phyloP scores from a whole-genome alignment of 1,140 invertebrate species.

The Tetraneura akinire region DNA sequence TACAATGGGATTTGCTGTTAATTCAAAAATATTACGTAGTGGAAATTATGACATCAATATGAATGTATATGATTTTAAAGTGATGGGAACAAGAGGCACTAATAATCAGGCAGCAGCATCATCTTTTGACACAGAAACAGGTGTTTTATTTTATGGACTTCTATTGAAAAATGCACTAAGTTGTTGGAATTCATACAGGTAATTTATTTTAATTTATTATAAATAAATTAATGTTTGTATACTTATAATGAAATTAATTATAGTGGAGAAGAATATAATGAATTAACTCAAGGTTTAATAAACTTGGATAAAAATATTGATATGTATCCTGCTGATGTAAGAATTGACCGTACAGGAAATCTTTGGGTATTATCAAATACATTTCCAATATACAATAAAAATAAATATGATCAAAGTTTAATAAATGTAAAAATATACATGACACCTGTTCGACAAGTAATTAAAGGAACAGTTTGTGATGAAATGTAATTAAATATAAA shows the following conservation, averaged over 20 bases:
- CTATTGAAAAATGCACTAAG: slow-evolving; percentile 76
- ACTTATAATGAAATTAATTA: slow-evolving; percentile 56
- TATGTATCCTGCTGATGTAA: slow-evolving; percentile 76
- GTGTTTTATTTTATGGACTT: slow-evolving; percentile 73
- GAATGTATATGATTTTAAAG: slow-evolving; percentile 68
- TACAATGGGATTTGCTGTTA: slow-evolving; percentile 69
- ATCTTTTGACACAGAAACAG: slow-evolving; percentile 70
- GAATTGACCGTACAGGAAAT: slow-evolving; percentile 71
- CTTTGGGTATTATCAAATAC: slow-evolving; percentile 75
- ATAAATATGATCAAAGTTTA: slow-evolving; percentile 65
- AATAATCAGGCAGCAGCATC: slow-evolving; percentile 73
- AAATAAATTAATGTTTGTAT: neutral
- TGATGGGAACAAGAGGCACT: slow-evolving; percentile 68
- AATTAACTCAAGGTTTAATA: slow-evolving; percentile 61
- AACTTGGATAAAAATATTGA: slow-evolving; percentile 70
- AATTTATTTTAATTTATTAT: neutral
- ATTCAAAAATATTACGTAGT: slow-evolving; percentile 70
- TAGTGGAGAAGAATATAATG: slow-evolving; percentile 57
- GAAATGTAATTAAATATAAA: slow-evolving; percentile 53
- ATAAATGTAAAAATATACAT: slow-evolving; percentile 74
- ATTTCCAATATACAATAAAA: slow-evolving; percentile 71
- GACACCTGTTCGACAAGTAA: slow-evolving; percentile 67
- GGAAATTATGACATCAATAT: slow-evolving; percentile 60
- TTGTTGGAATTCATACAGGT: slow-evolving; percentile 70
- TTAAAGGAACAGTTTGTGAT: slow-evolving; percentile 69